Evolutionary conservation across 2,888 invertebrate genomes (phyloP).

Genomic region (Limnephilus auricula): DNA sequence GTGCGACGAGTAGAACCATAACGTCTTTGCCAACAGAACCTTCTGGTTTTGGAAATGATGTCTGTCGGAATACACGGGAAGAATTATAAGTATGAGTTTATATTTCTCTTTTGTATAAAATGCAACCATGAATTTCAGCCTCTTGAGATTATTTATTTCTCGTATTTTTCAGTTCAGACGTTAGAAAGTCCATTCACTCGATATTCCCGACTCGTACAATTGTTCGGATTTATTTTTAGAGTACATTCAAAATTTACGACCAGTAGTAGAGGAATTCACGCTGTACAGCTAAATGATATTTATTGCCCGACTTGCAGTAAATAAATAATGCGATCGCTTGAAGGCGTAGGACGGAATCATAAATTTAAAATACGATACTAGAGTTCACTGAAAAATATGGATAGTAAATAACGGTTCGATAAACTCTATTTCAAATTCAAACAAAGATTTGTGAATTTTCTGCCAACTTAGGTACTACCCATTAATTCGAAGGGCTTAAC

Average conservation of each 20-base stretch:
- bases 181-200: background rate
- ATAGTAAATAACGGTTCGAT: background rate
- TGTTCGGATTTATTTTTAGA: background rate
- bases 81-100: background rate
- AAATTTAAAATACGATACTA: slow-evolving; percentile 28
- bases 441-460: background rate
- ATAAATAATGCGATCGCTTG: slow-evolving; percentile 47
- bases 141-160: background rate
- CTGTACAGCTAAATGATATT: slow-evolving; percentile 62
- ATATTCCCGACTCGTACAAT: slow-evolving; percentile 5
- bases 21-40: background rate
- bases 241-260: slow-evolving; percentile 52
- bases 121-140: background rate
- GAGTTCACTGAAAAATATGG: background rate
- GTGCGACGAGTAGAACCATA: background rate
- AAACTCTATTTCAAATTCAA: background rate
- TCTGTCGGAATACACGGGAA: background rate
- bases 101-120: background rate
- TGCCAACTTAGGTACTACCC: background rate
- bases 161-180: background rate
- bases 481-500: background rate
- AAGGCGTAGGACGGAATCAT: slow-evolving; percentile 39
- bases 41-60: background rate
- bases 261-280: slow-evolving; percentile 49
- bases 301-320: slow-evolving; percentile 48